These are phyloP conservation scores for Lymantria dispar DNA, from an alignment of 2,888 invertebrate genomes.

Conservation along the genomic window DNA sequence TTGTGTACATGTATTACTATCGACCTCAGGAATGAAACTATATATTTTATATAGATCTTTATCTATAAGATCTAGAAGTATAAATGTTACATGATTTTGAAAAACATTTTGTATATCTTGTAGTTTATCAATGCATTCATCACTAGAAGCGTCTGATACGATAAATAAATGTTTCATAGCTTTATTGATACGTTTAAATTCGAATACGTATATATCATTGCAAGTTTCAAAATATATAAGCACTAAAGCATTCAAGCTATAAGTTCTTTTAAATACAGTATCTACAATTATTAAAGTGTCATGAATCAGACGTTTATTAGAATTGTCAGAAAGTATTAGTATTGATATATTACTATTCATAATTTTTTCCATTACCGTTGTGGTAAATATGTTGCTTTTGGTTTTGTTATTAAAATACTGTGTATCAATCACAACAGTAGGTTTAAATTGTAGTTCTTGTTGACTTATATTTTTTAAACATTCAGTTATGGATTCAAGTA, in stretches of 20 bases:
- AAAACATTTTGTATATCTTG: constrained; percentile 29
- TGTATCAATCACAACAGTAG: constrained; percentile 27
- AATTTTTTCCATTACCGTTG: constrained; percentile 24
- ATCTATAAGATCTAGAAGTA: constrained; percentile 25
- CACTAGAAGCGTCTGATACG: constrained; percentile 20
- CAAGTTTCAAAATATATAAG: constrained; percentile 35
- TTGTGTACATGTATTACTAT: constrained; percentile 41
- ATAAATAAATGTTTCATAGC: constrained; percentile 42
- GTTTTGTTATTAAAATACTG: constrained; percentile 8
- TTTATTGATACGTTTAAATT: constrained; percentile 21
- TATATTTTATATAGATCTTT: constrained; percentile 26
- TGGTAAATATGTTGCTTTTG: constrained; percentile 19
- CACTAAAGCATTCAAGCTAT: constrained; percentile 10
- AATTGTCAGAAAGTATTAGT: constrained; percentile 4
- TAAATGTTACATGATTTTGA: constrained; percentile 42
- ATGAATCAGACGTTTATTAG: neutral
- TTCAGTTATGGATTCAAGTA: constrained; percentile 15
- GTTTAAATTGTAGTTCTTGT: constrained; percentile 20
- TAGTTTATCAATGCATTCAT: constrained; percentile 22
- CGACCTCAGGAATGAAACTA: constrained; percentile 43
- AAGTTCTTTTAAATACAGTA: constrained; percentile 8
- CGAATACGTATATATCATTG: constrained; percentile 19
- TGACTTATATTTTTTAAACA: constrained; percentile 32
- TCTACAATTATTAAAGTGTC: constrained; percentile 6
- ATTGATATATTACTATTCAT: constrained; percentile 20